phyloP scores from a whole-genome alignment of 2,888 invertebrate genomes.

The Volucella inanis region DNA sequence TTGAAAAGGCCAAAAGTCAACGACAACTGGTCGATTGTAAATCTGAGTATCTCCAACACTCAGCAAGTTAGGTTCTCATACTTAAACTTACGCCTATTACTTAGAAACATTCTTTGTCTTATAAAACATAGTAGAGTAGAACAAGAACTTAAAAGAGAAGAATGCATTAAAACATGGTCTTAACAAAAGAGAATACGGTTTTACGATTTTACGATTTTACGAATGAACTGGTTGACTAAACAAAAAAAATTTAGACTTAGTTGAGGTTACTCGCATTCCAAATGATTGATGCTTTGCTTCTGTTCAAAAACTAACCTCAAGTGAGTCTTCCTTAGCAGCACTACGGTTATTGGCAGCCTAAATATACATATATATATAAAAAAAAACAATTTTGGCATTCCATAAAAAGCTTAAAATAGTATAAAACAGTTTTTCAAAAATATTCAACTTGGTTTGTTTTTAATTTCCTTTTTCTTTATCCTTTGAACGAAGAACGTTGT shows the following conservation, averaged over 20 bases:
- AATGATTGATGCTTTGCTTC: no score
- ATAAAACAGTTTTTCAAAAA: slow-evolving; percentile 13
- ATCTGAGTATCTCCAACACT: not conserved
- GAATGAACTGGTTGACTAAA: slow-evolving; percentile 5
- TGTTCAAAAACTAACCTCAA: no score
- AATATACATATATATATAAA: slow-evolving; percentile 8
- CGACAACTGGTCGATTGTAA: slow-evolving; percentile 1
- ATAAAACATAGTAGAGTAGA: slow-evolving; percentile 2
- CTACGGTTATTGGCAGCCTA: slow-evolving; percentile 22
- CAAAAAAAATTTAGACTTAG: no score
- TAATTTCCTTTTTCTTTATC: slow-evolving; percentile 7
- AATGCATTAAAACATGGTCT: slow-evolving; percentile 26
- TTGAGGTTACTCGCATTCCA: no score
- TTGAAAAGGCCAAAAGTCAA: not conserved
- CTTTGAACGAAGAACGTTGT: slow-evolving; percentile 35
- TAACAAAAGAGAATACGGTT: slow-evolving; percentile 36
- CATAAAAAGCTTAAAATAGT: slow-evolving; percentile 29
- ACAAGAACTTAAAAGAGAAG: slow-evolving; percentile 9
- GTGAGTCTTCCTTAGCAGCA: slow-evolving; percentile 10
- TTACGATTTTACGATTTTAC: not conserved
- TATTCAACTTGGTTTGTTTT: slow-evolving; percentile 37
- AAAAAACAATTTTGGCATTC: not conserved
- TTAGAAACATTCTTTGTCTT: slow-evolving; percentile 52
- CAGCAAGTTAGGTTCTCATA: slow-evolving; percentile 34
- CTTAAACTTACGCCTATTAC: slow-evolving; percentile 48